A percentile compares a stretch with the other conserved stretches of the same genome.
phyloP scores from a whole-genome alignment of 1,140 invertebrate species.

The Trigoniulus corallinus region DNA sequence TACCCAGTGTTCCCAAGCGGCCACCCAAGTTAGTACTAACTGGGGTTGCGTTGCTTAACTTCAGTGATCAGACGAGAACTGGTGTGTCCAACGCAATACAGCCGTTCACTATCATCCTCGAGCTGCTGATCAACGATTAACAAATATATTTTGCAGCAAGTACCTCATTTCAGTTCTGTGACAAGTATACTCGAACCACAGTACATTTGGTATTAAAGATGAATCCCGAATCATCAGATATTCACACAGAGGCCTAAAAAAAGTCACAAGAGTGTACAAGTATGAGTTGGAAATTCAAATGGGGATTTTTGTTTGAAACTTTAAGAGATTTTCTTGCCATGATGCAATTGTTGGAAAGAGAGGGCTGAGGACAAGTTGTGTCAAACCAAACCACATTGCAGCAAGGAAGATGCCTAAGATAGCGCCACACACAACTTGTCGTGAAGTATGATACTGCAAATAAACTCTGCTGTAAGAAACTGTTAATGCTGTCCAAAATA shows the following conservation, averaged over 20 bases:
- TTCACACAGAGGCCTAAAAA: slow-evolving; percentile 65
- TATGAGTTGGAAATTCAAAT: too few relatives aligned
- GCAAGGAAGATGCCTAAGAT: slow-evolving; percentile 49
- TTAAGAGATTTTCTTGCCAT: slow-evolving; percentile 42
- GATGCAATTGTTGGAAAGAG: slow-evolving; percentile 68
- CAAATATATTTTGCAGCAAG: not conserved
- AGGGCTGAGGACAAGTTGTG: slow-evolving; percentile 62
- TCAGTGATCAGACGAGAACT: too few relatives aligned
- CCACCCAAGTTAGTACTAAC: too few relatives aligned
- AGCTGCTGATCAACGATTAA: not conserved
- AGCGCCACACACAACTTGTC: slow-evolving; percentile 63
- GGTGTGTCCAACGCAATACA: too few relatives aligned
- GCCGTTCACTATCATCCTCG: not conserved
- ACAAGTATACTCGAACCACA: slow-evolving; percentile 91
- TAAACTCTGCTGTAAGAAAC: slow-evolving; percentile 46
- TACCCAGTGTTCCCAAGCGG: too few relatives aligned
- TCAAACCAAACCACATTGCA: slow-evolving; percentile 55
- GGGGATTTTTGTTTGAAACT: slow-evolving; percentile 7
- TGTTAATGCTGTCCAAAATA: slow-evolving; percentile 20
- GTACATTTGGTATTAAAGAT: slow-evolving; percentile 77
- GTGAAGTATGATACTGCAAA: slow-evolving; percentile 66
- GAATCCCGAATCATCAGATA: slow-evolving; percentile 72
- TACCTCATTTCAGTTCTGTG: slow-evolving; percentile 53
- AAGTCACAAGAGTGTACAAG: too few relatives aligned
- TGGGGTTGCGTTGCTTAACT: too few relatives aligned